Percentiles rank a stretch among this genome's conserved stretches.
Conservation (phyloP, 2,797 vertebrate genomes). For the Sebastes nivosus region DNA sequence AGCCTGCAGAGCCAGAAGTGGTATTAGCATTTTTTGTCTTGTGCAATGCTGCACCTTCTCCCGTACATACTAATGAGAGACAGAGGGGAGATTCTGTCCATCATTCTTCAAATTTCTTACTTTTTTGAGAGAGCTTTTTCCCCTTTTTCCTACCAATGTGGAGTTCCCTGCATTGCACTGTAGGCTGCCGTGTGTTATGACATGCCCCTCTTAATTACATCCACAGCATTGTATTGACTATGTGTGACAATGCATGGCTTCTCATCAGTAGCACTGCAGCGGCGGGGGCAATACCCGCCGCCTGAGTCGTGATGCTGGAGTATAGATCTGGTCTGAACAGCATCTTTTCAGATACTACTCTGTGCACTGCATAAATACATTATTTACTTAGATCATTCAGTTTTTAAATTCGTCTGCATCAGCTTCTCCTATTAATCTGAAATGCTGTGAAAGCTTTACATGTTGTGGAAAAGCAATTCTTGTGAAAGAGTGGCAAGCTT, state of each 20-base stretch:
- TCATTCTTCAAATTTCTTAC: not conserved
- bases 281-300: not conserved
- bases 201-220: constrained; percentile 6
- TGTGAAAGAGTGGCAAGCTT: not conserved
- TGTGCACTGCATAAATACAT: not conserved
- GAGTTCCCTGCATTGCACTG: not conserved
- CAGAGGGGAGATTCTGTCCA: not conserved
- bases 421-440: not conserved
- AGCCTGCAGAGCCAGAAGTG: not conserved
- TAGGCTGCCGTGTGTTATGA: not conserved
- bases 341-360: not conserved
- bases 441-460: not conserved
- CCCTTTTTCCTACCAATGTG: not conserved
- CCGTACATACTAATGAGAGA: not conserved
- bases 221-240: not conserved
- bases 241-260: constrained; percentile 13
- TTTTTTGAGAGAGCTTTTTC: not conserved
- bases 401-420: not conserved
- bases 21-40: not conserved
- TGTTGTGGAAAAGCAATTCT: not conserved
- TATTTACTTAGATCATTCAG: not conserved
- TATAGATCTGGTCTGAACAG: constrained; percentile 9
- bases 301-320: constrained; percentile 34
- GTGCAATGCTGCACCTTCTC: not conserved
- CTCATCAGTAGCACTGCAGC: not conserved